phyloP scores from a whole-genome alignment of 2,113 vertebrate genomes.

The Laterallus jamaicensis region DNA sequence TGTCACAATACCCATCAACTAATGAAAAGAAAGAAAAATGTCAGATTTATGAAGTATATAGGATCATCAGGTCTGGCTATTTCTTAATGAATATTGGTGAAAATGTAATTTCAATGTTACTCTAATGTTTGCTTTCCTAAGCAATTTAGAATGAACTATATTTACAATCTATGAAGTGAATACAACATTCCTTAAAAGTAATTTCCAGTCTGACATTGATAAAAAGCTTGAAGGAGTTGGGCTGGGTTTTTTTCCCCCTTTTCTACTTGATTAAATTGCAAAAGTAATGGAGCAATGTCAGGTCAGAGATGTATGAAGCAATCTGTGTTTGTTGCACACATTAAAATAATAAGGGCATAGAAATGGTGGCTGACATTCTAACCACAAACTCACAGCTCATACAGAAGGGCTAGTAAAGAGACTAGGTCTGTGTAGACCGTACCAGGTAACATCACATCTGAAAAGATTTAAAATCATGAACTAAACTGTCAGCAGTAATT shows the following conservation, averaged over 20 bases:
- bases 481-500: background rate
- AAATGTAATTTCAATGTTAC: background rate
- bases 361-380: background rate
- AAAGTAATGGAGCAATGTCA: background rate
- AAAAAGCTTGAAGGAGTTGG: background rate
- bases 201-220: background rate
- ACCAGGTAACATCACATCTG: background rate
- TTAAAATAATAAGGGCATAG: background rate
- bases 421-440: background rate
- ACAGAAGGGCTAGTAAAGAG: background rate
- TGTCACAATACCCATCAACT: background rate
- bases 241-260: fast-evolving
- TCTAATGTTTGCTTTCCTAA: background rate
- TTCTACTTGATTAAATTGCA: background rate
- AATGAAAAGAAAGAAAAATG: background rate
- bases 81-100: background rate
- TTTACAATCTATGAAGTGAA: background rate
- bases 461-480: background rate
- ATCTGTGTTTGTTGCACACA: background rate
- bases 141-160: background rate
- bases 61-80: background rate
- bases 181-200: background rate
- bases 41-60: background rate
- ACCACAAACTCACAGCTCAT: background rate
- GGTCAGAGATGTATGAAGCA: background rate